Percentiles rank a stretch among this genome's conserved stretches.
These are phyloP conservation scores for Illadopsis cleaveri DNA, from an alignment of 2,113 vertebrate genomes.

Conservation along the genomic window DNA sequence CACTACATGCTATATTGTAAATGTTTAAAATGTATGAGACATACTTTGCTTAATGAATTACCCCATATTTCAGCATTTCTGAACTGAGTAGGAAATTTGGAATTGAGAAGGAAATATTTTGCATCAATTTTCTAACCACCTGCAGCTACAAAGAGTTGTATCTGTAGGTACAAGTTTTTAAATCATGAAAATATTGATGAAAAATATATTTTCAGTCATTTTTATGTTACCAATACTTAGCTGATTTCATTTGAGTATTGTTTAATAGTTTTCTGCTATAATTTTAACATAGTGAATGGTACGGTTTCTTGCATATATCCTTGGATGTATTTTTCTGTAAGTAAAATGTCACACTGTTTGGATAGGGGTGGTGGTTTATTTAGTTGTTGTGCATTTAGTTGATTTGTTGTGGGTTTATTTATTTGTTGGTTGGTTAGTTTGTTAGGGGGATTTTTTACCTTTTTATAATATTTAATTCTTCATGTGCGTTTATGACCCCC, in stretches of 20 bases:
- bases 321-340: background rate
- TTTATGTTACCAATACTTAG: background rate
- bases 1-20: slow-evolving; percentile 37
- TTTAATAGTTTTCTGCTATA: background rate
- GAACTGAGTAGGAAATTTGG: slow-evolving; percentile 31
- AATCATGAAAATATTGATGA: background rate
- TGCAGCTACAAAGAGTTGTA: slow-evolving; percentile 18
- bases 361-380: background rate
- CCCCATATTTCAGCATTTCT: background rate
- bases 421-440: background rate
- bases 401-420: background rate
- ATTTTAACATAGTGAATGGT: background rate
- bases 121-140: slow-evolving; percentile 20
- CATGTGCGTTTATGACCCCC: background rate
- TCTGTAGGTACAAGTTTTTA: background rate
- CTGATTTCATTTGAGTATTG: background rate
- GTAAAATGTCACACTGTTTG: background rate
- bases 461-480: background rate
- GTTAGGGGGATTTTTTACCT: background rate
- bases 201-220: background rate
- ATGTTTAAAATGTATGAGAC: slow-evolving; percentile 44
- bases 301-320: background rate
- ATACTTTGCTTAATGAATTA: slow-evolving; percentile 26
- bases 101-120: slow-evolving; percentile 17
- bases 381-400: background rate